phyloP scores from a whole-genome alignment of 1,140 invertebrate genomes.

The Hesperophylax magnus region DNA sequence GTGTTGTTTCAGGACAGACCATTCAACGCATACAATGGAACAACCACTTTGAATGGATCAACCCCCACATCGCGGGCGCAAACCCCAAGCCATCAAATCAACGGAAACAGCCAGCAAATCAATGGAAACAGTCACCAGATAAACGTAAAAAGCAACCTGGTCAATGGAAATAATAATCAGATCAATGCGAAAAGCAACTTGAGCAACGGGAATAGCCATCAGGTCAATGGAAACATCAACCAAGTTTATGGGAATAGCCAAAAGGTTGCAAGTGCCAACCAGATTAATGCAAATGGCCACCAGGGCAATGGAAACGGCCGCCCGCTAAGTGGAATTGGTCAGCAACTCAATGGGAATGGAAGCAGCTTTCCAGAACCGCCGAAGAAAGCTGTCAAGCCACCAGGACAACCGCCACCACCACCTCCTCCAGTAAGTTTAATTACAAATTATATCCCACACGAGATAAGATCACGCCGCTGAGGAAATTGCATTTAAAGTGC shows the following conservation, averaged over 20 bases:
- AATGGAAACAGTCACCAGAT: not conserved
- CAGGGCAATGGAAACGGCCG: not conserved
- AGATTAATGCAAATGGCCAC: not conserved
- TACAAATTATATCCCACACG: not conserved
- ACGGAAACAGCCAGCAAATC: not conserved
- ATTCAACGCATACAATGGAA: conserved; percentile 49
- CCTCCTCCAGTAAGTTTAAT: conserved; percentile 59
- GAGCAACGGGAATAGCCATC: not conserved
- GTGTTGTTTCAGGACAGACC: conserved; percentile 49
- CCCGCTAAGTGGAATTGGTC: not conserved
- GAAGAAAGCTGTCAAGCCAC: conserved; percentile 49
- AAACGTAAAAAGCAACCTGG: not conserved
- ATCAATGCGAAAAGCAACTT: not conserved
- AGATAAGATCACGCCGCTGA: too few relatives aligned
- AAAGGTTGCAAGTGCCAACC: not conserved
- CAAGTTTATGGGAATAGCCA: conserved; percentile 57
- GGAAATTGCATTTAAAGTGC: too few relatives aligned
- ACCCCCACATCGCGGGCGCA: not conserved
- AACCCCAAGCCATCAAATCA: not conserved
- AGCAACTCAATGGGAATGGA: conserved; percentile 12
- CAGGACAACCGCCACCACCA: conserved; percentile 63
- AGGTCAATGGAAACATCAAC: conserved; percentile 8
- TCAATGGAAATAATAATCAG: not conserved
- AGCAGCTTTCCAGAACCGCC: conserved; percentile 44
- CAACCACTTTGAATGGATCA: conserved; percentile 24